A percentile compares a stretch with the other conserved stretches of the same genome.
phyloP scores from a whole-genome alignment of 2,888 invertebrate genomes.

The Heliothis peltigera region DNA sequence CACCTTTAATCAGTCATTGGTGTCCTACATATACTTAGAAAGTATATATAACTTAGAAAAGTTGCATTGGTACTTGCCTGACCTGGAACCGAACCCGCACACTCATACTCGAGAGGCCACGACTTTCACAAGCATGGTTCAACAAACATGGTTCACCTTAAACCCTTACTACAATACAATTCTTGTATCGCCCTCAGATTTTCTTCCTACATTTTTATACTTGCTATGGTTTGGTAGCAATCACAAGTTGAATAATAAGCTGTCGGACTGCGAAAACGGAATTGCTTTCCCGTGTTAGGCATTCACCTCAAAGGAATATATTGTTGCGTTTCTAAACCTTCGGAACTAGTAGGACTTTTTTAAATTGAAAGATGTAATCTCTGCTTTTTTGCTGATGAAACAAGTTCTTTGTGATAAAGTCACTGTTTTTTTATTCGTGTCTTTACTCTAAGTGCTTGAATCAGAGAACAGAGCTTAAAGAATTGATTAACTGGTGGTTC shows the following conservation, averaged over 20 bases:
- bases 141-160: not conserved
- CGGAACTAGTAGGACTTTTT: slow-evolving; percentile 68
- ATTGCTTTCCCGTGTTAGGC: slow-evolving; percentile 59
- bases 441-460: slow-evolving; percentile 30
- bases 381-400: slow-evolving; percentile 57
- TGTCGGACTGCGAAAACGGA: slow-evolving; percentile 57
- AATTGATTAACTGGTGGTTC: too few species aligned
- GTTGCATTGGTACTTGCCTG: too few species aligned
- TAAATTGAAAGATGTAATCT: slow-evolving; percentile 82
- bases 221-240: slow-evolving; percentile 50
- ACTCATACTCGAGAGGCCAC: too few species aligned
- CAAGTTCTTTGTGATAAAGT: slow-evolving; percentile 29
- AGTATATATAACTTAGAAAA: too few species aligned
- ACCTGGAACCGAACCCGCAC: too few species aligned
- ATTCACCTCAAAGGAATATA: slow-evolving; percentile 55
- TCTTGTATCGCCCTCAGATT: slow-evolving; percentile 19
- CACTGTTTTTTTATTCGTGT: slow-evolving; percentile 49
- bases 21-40: too few species aligned
- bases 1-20: too few species aligned
- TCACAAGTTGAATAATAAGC: slow-evolving; percentile 57
- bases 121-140: too few species aligned
- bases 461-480: slow-evolving; percentile 11
- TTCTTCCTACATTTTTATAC: slow-evolving; percentile 34
- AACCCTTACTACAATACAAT: slow-evolving; percentile 3
- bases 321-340: slow-evolving; percentile 57